phyloP scores from a whole-genome alignment of 2,888 invertebrate genomes.

The Silvanus unidentatus region DNA sequence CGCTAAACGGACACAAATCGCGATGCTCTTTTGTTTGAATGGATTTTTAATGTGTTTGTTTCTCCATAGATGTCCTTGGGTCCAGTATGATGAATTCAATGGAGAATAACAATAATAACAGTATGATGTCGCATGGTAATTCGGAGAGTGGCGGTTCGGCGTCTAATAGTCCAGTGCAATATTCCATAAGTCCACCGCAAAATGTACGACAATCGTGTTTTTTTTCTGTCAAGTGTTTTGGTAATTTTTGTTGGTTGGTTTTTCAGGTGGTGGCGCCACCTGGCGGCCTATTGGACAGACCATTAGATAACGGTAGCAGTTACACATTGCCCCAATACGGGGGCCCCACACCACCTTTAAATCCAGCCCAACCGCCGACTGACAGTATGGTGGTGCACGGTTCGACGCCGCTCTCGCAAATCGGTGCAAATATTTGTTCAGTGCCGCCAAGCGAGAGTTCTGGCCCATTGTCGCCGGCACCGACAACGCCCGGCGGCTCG shows the following conservation, averaged over 20 bases:
- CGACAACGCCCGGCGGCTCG: constrained; percentile 55
- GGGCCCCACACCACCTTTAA: constrained; percentile 33
- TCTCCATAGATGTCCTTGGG: constrained; percentile 42
- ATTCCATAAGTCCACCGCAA: constrained; percentile 43
- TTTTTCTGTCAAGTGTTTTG: neutral
- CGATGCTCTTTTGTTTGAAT: neutral
- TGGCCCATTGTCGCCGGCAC: constrained; percentile 55
- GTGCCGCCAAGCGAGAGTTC: constrained; percentile 51
- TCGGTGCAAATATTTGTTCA: constrained; percentile 66
- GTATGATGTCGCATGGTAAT: constrained; percentile 44
- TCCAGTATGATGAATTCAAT: constrained; percentile 43
- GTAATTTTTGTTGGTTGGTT: neutral
- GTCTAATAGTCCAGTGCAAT: constrained; percentile 48
- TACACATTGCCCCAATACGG: constrained; percentile 31
- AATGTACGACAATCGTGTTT: constrained; percentile 37
- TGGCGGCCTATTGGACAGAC: constrained; percentile 27
- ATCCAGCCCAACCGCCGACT: constrained; percentile 35
- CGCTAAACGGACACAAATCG: neutral
- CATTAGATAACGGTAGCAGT: constrained; percentile 37
- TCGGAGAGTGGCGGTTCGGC: constrained; percentile 46
- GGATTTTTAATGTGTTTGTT: constrained; percentile 1
- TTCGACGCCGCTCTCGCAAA: constrained; percentile 81
- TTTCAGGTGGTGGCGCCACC: constrained; percentile 34
- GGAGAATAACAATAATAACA: constrained; percentile 47
- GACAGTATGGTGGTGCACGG: constrained; percentile 62